Conservation (phyloP, 2,113 vertebrate genomes). For the Microcebus ravelobensis region DNA sequence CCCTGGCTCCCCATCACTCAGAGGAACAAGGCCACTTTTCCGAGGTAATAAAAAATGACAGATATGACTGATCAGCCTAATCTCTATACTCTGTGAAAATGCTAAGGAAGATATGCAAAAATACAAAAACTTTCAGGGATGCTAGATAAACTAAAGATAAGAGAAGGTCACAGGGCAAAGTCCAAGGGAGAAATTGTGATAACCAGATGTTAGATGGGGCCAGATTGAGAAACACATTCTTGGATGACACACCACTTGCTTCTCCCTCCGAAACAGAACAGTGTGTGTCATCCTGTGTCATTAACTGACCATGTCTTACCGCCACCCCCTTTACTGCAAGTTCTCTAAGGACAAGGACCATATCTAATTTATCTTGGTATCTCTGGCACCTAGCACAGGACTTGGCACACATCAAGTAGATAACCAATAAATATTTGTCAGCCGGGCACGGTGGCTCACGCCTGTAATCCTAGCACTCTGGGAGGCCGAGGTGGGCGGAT, state of each 20-base stretch:
- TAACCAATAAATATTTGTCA: background rate
- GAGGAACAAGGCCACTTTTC: background rate
- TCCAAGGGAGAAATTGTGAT: background rate
- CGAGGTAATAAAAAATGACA: background rate
- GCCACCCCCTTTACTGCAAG: background rate
- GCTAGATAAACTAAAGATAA: slow-evolving; percentile 31
- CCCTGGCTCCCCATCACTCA: background rate
- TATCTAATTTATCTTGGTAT: background rate
- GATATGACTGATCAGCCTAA: background rate
- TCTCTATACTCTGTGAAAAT: background rate
- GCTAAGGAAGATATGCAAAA: background rate
- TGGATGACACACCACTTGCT: background rate
- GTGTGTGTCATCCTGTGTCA: background rate
- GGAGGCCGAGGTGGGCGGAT: no score
- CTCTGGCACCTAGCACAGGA: background rate
- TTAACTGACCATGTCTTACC: background rate
- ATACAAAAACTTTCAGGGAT: background rate
- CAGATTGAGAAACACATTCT: slow-evolving; percentile 39
- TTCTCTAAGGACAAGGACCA: background rate
- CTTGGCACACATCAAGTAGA: background rate
- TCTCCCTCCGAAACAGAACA: slow-evolving; percentile 34
- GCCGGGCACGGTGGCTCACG: no score
- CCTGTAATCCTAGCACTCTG: no score
- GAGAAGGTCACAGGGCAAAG: background rate
- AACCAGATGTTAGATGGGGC: background rate